Base-by-base conservation (phyloP, 2,888 invertebrate species). In the Caenorhabditis virilis region DNA sequence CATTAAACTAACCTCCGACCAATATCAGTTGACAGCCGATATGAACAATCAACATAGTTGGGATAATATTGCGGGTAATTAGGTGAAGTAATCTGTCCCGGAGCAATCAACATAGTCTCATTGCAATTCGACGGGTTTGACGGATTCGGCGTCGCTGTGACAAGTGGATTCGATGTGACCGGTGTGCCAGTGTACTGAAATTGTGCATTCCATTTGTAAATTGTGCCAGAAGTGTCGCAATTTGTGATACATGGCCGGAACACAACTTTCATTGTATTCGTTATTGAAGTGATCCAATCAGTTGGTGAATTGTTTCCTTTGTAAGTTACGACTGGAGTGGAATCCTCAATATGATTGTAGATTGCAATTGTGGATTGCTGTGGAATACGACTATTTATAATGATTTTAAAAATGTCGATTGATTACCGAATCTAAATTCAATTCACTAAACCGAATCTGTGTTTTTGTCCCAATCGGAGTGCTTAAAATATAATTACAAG, bases 11-110 rank as follows among this genome's bases (percentile, higher is more conserved):
- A 39, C 39, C 18, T 22, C 13, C 56, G 60, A 20, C 65, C 65
- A 9, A 51, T 52, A 2, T 25, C 18, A 15, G 65, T 55, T 0
- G 55, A 48, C 45, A 65, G 46, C 18, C 56, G 59, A 46, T 65
- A 65, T 23, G 51, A 15, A 41, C 66, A 66, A 20, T 61, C 47
- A n/a, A 50, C 20, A 25, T 47, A 49, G 48, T 66, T 61, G 23
- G 66, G 60, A 50, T 66, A 66, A 18, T 36, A 39, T 6, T 36
- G n/a, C 15, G 66, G 66, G 26, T 57, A 66, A 23, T 57, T 61
- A 20, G 51, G 60, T 2, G 66, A 61, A 0, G 57, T 52, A 25
- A 66, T 61, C n/a, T 16, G 16, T 54, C 66, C 66, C 4, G 66
- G 66, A 20, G 66, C 53, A 1, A 23, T 33, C 3, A 66, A 27